Base-by-base conservation (phyloP, 1,140 invertebrate genomes). In the Neodiprion lecontei region DNA sequence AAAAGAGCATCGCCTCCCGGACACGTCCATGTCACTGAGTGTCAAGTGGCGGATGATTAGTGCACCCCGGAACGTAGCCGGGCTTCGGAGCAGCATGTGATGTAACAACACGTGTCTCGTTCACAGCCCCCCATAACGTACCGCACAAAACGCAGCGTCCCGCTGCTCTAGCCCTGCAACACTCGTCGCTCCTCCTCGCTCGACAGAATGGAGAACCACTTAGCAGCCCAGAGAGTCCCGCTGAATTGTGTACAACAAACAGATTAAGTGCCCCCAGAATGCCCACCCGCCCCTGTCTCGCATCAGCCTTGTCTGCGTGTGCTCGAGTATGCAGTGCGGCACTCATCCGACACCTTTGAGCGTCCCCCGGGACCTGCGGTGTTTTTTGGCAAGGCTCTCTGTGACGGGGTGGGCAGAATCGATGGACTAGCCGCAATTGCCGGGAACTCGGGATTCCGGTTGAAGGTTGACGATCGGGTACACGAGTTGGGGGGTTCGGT, bases 31-130 rank as follows among this genome's bases (percentile, higher is more conserved):
- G 66, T 79, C 67, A 65, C 74, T 74, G 76, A 80, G 85, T 83
- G 85, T 88, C 86, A 88, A 88, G 86, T 87, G 85, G 80, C 81
- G 77, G 79, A 76, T 82, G 82, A 87, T 86, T 85, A 84, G 83
- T 77, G 74, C 79, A 79, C 80, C 78, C 79, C 75, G 61, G 70
- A 70, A 69, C 17, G 70, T 28, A 40, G 69, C 69, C 75, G 72
- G 66, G 71, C 69, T 72, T 50, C 70, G 70, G 70, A 73, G 71
- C 14, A 21, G 72, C 61, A 70, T 76, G 80, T 80, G 83, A 86
- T 87, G 85, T 86, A 87, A 87, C 85, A 83, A 87, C 86, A 88
- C 87, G 86, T 88, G 86, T 87, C 86, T 80, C 81, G 75, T 84
- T 84, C 82, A 76, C 83, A 84, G 67, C 75, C 74, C 61, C 40